Evolutionary conservation across 2,113 vertebrate species (phyloP).

Genomic region (Anas platyrhynchos): DNA sequence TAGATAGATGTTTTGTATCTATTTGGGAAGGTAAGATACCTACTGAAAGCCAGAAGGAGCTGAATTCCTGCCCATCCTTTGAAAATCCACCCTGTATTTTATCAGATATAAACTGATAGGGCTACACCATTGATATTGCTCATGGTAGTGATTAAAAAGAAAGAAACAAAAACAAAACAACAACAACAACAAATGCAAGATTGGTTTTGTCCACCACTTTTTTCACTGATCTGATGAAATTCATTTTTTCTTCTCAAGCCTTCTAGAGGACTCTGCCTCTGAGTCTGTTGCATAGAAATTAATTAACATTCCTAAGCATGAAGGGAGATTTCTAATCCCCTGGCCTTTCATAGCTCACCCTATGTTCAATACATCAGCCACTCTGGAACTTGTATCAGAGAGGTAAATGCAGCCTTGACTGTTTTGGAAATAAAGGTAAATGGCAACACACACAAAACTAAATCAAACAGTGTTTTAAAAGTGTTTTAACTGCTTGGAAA

Average conservation of each 20-base stretch:
- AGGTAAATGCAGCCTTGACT: not conserved
- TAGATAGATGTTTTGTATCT: not conserved
- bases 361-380: not conserved
- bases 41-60: not conserved
- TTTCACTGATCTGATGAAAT: not conserved
- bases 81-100: not conserved
- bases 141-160: not conserved
- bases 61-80: not conserved
- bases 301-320: slow-evolving; percentile 33
- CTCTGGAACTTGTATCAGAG: not conserved
- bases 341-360: not conserved
- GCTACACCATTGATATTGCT: not conserved
- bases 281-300: slow-evolving; percentile 36
- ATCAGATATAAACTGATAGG: not conserved
- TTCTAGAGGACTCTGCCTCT: not conserved
- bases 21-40: not conserved
- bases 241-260: not conserved
- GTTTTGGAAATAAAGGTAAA: not conserved
- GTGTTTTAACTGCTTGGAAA: not conserved
- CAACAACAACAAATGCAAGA: not conserved
- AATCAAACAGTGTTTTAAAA: not conserved
- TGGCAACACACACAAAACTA: not conserved
- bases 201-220: not conserved
- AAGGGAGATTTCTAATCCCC: slow-evolving; percentile 6
- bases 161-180: not conserved